phyloP scores from a whole-genome alignment of 2,888 invertebrate genomes.

The Orchesella flavescens region DNA sequence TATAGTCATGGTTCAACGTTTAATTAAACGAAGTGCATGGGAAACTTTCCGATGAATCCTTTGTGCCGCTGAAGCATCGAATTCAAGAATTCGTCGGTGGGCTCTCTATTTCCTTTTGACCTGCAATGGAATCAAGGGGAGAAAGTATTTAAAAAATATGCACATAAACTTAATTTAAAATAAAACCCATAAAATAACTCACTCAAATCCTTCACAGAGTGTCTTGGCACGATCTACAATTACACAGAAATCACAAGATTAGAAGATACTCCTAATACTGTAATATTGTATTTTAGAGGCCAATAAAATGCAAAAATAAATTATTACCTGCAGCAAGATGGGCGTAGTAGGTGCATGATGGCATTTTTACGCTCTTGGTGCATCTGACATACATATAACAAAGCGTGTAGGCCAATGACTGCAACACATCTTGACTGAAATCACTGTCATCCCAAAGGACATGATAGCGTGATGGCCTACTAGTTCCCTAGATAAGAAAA shows the following conservation, averaged over 20 bases:
- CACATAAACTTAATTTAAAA: too few species aligned
- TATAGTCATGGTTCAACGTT: too few species aligned
- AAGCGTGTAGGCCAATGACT: slow-evolving; percentile 85
- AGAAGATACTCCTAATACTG: background rate
- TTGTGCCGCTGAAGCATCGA: slow-evolving; percentile 9
- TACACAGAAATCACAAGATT: background rate
- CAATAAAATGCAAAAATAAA: background rate
- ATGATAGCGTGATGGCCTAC: slow-evolving; percentile 77
- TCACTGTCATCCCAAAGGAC: slow-evolving; percentile 86
- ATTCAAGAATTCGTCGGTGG: slow-evolving; percentile 41
- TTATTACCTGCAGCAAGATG: slow-evolving; percentile 61
- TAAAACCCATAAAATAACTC: slow-evolving; percentile 5
- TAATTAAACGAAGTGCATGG: slow-evolving; percentile 60
- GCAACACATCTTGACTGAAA: slow-evolving; percentile 83
- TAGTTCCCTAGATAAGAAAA: slow-evolving; percentile 26
- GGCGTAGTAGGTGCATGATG: slow-evolving; percentile 68
- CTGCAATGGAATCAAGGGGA: slow-evolving; percentile 21
- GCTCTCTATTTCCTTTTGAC: background rate
- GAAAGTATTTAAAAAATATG: too few species aligned
- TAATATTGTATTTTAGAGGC: too few species aligned
- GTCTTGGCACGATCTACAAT: slow-evolving; percentile 58
- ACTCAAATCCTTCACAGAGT: slow-evolving; percentile 60
- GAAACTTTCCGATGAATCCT: background rate
- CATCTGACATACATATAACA: slow-evolving; percentile 91
- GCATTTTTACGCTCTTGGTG: slow-evolving; percentile 77